Evolutionary conservation across 2,888 invertebrate species (phyloP).

Genomic region (Idaea dimidiata): DNA sequence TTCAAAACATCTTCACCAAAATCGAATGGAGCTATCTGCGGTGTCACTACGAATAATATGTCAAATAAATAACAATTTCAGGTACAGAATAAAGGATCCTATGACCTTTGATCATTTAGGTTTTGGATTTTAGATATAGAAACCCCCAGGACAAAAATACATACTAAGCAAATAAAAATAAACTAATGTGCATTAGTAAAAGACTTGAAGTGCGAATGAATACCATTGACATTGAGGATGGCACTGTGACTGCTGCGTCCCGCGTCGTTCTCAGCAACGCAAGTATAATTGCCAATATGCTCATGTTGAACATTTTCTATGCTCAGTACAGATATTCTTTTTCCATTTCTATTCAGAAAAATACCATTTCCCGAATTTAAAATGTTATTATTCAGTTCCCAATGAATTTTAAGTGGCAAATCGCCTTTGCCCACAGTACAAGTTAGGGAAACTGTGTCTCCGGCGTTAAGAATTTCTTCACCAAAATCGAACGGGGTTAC

Average conservation of each 20-base stretch:
- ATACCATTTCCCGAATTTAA: constrained; percentile 80
- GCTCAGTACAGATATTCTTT: constrained; percentile 85
- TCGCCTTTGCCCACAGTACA: constrained; percentile 88
- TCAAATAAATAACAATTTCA: constrained; percentile 11
- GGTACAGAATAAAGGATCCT: background rate
- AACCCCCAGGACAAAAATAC: background rate
- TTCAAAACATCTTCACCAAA: constrained; percentile 87
- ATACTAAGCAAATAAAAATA: constrained; percentile 29
- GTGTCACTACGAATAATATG: constrained; percentile 75
- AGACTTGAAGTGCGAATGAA: constrained; percentile 48
- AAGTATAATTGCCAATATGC: constrained; percentile 83
- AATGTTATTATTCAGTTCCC: constrained; percentile 83
- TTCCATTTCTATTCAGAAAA: constrained; percentile 81
- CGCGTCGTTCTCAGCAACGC: constrained; percentile 84
- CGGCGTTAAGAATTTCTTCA: constrained; percentile 86
- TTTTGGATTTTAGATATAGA: background rate
- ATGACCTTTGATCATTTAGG: background rate
- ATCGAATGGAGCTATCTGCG: constrained; percentile 86
- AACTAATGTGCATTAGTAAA: constrained; percentile 22
- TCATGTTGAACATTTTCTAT: constrained; percentile 82
- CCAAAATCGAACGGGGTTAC: constrained; percentile 90
- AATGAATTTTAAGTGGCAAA: constrained; percentile 84
- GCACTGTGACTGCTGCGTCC: constrained; percentile 84
- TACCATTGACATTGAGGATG: constrained; percentile 86
- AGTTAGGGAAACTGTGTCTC: constrained; percentile 85